Percentiles rank a stretch among this genome's conserved stretches.
These are phyloP conservation scores for Mycetomoellerius zeteki DNA, from an alignment of 1,140 invertebrate species.

Conservation along the genomic window DNA sequence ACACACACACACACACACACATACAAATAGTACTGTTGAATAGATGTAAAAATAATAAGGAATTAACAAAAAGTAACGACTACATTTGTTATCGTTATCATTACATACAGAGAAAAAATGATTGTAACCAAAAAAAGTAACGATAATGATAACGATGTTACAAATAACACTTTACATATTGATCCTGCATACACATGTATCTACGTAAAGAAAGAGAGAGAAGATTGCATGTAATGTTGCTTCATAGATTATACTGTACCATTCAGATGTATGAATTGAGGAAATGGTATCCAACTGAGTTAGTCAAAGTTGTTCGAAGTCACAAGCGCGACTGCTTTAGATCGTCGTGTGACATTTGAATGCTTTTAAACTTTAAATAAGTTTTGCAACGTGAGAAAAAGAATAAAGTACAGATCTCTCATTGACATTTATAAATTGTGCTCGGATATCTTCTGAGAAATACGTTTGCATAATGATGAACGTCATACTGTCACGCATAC, in stretches of 20 bases:
- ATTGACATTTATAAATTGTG: conserved; percentile 13
- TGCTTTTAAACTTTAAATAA: conserved; percentile 31
- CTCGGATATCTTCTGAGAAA: background rate
- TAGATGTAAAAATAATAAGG: too few relatives aligned
- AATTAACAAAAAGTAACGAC: too few relatives aligned
- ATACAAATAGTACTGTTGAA: too few relatives aligned
- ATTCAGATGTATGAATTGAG: conserved; percentile 12
- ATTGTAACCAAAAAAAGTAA: too few relatives aligned
- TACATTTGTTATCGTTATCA: too few relatives aligned
- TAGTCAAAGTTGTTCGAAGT: conserved; percentile 14
- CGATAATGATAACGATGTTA: too few relatives aligned
- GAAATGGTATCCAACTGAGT: conserved; percentile 12
- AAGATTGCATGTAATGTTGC: background rate
- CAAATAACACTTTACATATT: too few relatives aligned
- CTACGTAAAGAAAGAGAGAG: background rate
- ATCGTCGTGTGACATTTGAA: conserved; percentile 25
- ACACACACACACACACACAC: too few relatives aligned
- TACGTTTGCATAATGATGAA: background rate
- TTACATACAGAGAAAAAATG: too few relatives aligned
- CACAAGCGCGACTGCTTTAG: conserved; percentile 12
- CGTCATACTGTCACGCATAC: background rate
- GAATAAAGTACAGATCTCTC: background rate
- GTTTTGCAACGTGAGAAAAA: conserved; percentile 25
- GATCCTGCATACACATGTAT: background rate
- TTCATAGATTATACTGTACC: background rate